Percentiles rank a stretch among this genome's conserved stretches.
Conservation (phyloP, 2,888 invertebrate species). For the Lomographa bimaculata region DNA sequence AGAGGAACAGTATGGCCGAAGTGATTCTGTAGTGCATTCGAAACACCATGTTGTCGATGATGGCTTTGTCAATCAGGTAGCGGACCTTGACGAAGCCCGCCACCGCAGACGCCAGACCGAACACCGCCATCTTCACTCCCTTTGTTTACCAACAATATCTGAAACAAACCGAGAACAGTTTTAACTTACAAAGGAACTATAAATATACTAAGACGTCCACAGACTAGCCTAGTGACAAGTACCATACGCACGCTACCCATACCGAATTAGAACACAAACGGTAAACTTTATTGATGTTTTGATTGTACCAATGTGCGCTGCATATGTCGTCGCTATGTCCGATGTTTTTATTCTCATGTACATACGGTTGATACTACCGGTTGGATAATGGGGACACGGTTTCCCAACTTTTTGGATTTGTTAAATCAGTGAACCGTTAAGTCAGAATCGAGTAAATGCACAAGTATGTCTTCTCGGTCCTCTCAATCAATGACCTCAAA, state of each 20-base stretch:
- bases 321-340: conserved; percentile 52
- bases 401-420: conserved; percentile 41
- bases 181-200: conserved; percentile 49
- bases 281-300: conserved; percentile 66
- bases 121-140: conserved; percentile 87
- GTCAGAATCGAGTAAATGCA: conserved; percentile 39
- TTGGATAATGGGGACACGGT: conserved; percentile 35
- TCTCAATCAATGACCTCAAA: conserved; percentile 75
- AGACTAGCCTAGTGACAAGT: conserved; percentile 59
- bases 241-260: conserved; percentile 64
- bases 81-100: conserved; percentile 96
- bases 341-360: conserved; percentile 50
- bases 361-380: conserved; percentile 41
- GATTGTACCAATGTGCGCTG: conserved; percentile 63
- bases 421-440: conserved; percentile 51
- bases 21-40: conserved; percentile 95
- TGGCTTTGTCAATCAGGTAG: conserved; percentile 93
- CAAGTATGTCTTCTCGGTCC: conserved; percentile 39
- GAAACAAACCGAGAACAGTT: conserved; percentile 36
- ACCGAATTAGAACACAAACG: conserved; percentile 70
- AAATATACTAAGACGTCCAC: conserved; percentile 53
- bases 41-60: conserved; percentile 95
- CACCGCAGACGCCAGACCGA: conserved; percentile 93
- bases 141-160: conserved; percentile 58
- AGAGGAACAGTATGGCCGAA: conserved; percentile 92